A percentile compares a stretch with the other conserved stretches of the same genome.
Conservation (phyloP, 1,140 invertebrate species). For the Eufriesea mexicana region DNA sequence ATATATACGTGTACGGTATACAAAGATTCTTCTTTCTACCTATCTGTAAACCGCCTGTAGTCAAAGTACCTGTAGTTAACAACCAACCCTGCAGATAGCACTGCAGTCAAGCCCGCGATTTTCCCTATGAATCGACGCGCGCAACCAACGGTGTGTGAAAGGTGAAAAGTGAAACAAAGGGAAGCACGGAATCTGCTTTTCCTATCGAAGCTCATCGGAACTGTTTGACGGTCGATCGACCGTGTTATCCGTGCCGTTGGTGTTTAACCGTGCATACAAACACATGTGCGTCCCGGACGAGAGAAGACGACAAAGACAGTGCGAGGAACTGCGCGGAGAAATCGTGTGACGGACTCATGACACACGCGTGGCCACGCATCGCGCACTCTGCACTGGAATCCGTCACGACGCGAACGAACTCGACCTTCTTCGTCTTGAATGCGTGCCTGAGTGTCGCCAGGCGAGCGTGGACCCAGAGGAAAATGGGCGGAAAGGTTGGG, state of each 20-base stretch:
- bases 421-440: neutral
- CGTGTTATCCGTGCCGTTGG: neutral
- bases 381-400: slow-evolving; percentile 39
- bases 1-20: too few relatives aligned
- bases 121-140: too few relatives aligned
- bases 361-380: slow-evolving; percentile 39
- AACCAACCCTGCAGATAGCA: neutral
- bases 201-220: neutral
- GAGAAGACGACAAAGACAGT: neutral
- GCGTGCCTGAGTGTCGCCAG: neutral
- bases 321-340: slow-evolving; percentile 2
- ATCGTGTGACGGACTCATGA: slow-evolving; percentile 49
- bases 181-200: neutral
- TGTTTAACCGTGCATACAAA: neutral
- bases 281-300: neutral
- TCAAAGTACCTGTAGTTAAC: too few relatives aligned
- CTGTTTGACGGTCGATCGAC: neutral
- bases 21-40: too few relatives aligned
- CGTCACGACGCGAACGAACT: slow-evolving; percentile 30
- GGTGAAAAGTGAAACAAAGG: neutral
- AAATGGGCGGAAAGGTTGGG: slow-evolving; percentile 79
- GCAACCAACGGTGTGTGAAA: neutral
- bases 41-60: too few relatives aligned
- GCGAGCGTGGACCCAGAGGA: slow-evolving; percentile 24
- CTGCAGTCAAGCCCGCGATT: neutral